Evolutionary conservation across 2,113 vertebrate species (phyloP).

Genomic region (Pleuronectes platessa): DNA sequence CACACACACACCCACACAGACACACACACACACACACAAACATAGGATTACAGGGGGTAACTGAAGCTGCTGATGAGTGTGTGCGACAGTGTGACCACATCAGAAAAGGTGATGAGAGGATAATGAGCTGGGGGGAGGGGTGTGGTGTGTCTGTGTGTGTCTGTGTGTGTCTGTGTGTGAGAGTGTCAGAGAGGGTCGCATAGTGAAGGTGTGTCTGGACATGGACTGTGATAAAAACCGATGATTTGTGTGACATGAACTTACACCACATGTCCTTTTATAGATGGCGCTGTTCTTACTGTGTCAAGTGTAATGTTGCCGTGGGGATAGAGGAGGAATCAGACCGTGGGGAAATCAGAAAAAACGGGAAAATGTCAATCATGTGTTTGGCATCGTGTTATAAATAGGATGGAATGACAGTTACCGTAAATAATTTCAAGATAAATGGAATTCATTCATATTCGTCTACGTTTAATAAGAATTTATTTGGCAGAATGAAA

Average conservation of each 20-base stretch:
- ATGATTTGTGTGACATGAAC: background rate
- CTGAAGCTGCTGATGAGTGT: constrained; percentile 40
- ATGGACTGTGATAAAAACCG: background rate
- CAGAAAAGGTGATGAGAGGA: constrained; percentile 49
- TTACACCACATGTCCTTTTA: constrained; percentile 16
- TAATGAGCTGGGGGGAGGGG: constrained; percentile 40
- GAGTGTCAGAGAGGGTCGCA: too few relatives aligned
- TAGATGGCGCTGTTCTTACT: background rate
- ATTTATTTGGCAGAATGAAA: background rate
- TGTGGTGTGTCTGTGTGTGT: background rate
- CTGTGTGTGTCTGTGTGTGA: constrained; percentile 5
- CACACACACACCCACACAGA: background rate
- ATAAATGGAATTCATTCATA: background rate
- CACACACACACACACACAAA: background rate
- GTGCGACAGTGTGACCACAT: constrained; percentile 42
- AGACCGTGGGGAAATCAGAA: background rate
- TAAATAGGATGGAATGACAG: background rate
- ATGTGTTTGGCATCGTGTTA: background rate
- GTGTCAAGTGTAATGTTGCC: constrained; percentile 5
- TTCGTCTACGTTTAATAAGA: background rate
- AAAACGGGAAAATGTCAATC: constrained; percentile 9
- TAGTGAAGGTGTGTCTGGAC: background rate
- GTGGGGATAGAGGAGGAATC: background rate
- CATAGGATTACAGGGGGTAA: constrained; percentile 2
- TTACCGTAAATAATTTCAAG: background rate